A percentile compares a stretch with the other conserved stretches of the same genome.
Evolutionary conservation across 2,797 vertebrate species (phyloP).

Genomic region (Lateolabrax maculatus): DNA sequence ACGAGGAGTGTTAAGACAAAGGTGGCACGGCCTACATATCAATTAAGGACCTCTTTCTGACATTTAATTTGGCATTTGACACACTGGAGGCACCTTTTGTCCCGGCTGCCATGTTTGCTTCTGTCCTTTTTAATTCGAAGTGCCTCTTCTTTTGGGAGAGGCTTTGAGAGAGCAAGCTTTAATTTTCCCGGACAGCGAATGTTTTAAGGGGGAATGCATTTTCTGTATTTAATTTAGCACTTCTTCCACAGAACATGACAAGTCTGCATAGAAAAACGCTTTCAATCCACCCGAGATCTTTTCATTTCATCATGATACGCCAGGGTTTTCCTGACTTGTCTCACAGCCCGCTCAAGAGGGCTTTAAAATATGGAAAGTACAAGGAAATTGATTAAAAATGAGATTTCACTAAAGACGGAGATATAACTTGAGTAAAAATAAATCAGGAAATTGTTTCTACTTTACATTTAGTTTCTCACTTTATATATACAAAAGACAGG

Average conservation of each 20-base stretch:
- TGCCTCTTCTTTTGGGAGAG: slow-evolving; percentile 42
- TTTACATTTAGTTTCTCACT: slow-evolving; percentile 14
- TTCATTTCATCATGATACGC: slow-evolving; percentile 48
- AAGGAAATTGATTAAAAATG: slow-evolving; percentile 36
- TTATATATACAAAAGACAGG: neutral
- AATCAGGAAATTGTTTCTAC: slow-evolving; percentile 4
- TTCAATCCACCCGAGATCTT: slow-evolving; percentile 54
- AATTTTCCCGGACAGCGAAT: slow-evolving; percentile 33
- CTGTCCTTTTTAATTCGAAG: slow-evolving; percentile 50
- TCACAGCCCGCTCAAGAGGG: slow-evolving; percentile 50
- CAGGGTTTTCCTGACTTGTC: slow-evolving; percentile 52
- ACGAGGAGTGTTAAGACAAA: slow-evolving; percentile 28
- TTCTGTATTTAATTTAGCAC: slow-evolving; percentile 65
- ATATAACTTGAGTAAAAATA: slow-evolving; percentile 24
- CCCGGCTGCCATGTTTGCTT: slow-evolving; percentile 51
- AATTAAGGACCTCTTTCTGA: slow-evolving; percentile 46
- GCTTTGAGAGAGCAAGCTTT: slow-evolving; percentile 24
- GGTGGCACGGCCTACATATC: slow-evolving; percentile 39
- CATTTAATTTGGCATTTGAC: slow-evolving; percentile 61
- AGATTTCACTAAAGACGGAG: slow-evolving; percentile 28
- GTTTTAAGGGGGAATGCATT: slow-evolving; percentile 43
- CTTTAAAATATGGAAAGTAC: slow-evolving; percentile 45
- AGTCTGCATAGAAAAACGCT: slow-evolving; percentile 43
- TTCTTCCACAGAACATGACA: slow-evolving; percentile 47
- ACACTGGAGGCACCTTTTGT: slow-evolving; percentile 39